Evolutionary conservation across 1,140 invertebrate genomes (phyloP), one percentile per base, ranked within the genome.

Genomic region (Matsumurasca onukii): DNA sequence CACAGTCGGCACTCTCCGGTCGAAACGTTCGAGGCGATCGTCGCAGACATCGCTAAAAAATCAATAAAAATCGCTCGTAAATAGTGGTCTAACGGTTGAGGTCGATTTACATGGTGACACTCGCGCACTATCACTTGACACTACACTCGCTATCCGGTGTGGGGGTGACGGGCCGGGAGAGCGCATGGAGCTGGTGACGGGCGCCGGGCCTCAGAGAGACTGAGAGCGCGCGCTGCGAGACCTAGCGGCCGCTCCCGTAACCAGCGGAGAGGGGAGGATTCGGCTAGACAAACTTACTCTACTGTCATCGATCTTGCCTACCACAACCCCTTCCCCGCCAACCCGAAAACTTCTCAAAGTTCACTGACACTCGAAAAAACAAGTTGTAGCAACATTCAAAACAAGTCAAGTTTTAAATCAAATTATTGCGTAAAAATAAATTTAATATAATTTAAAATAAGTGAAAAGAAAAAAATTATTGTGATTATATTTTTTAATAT

Each of bases 251-350:
- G 30, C 2, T 3, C n/a, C 5, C 22, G 15, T 3, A 52, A 24
- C 49, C 12, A 52, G 49, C 15, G 55, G 55, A 59, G 55, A 27
- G 55, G 55, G 55, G 15, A 59, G 2, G 15, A 27, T 25, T 27
- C 34, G 63, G 39, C 63, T 45, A 66, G 63, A 66, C 63, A 51
- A 49, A 66, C 39, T 66, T 45, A 66, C 63, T 49, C 17, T 15
- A 25, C 31, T 39, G 17, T 39, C 17, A 39, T 39, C 34, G 34
- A 39, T 39, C 5, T 5, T 9, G 34, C 34, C 34, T 39, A 39
- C 34, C 34, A 17, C 34, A 39, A 39, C 34, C 34, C 34, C 17
- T 39, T n/a, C n/a, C n/a, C n/a, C n/a, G n/a, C n/a, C n/a, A n/a
- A n/a, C n/a, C n/a, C n/a, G n/a, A n/a, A n/a, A n/a, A n/a, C n/a